phyloP scores from a whole-genome alignment of 2,888 invertebrate species.

The Hedychridium roseum region DNA sequence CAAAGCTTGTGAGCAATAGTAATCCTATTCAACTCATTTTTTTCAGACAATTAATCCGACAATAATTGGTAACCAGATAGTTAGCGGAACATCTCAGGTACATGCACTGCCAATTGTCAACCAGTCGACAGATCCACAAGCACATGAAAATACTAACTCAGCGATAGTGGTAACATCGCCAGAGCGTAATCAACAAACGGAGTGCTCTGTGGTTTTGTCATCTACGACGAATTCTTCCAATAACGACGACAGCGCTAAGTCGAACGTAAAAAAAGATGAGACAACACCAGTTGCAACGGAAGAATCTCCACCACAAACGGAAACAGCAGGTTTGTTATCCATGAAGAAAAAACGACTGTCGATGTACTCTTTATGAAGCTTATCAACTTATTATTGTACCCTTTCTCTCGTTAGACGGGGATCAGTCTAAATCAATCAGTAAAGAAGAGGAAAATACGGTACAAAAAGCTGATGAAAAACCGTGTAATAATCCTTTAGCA shows the following conservation, averaged over 20 bases:
- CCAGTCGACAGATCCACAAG: slow-evolving; percentile 44
- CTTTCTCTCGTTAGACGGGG: slow-evolving; percentile 18
- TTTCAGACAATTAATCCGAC: slow-evolving; percentile 50
- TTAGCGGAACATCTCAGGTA: slow-evolving; percentile 48
- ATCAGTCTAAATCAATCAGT: slow-evolving; percentile 39
- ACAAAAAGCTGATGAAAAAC: slow-evolving; percentile 54
- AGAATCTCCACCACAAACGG: slow-evolving; percentile 28
- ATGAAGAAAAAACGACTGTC: not conserved
- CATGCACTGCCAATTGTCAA: slow-evolving; percentile 53
- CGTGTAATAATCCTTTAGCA: slow-evolving; percentile 58
- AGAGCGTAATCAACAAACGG: slow-evolving; percentile 44
- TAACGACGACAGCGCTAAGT: slow-evolving; percentile 39
- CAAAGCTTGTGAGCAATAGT: too few species aligned
- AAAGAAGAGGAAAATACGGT: slow-evolving; percentile 53
- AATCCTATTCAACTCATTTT: not conserved
- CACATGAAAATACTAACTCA: slow-evolving; percentile 36
- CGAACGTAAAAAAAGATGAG: slow-evolving; percentile 46
- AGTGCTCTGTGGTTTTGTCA: slow-evolving; percentile 49
- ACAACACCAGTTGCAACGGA: slow-evolving; percentile 24
- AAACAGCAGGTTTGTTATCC: slow-evolving; percentile 26
- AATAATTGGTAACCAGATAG: slow-evolving; percentile 56
- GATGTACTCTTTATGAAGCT: not conserved
- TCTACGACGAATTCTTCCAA: slow-evolving; percentile 33
- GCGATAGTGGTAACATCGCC: slow-evolving; percentile 39
- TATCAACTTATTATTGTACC: not conserved